Evolutionary conservation across 2,113 vertebrate genomes (phyloP), one percentile per base, ranked within the genome.

Genomic region (Brachionichthys hirsutus): DNA sequence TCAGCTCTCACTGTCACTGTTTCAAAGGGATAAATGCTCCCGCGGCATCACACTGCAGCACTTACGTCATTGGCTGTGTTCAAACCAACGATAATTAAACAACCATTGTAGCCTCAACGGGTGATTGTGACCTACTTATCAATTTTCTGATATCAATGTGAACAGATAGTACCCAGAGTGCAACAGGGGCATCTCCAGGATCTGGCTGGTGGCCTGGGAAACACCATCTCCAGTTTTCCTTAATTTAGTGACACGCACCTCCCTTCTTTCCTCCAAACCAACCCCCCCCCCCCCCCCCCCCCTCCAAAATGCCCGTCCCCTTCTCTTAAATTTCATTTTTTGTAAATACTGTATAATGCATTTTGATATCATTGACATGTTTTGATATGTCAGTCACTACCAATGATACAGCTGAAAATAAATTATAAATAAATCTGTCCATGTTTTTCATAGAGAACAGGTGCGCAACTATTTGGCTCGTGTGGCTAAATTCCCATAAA

Each of bases 351-450:
- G 90, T 91, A 91, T 81, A 91, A 91, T 91, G 89, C 90, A 91
- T 91, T 91, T 91, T 91, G 90, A 91, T 91, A 91, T 91, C 90
- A 91, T 91, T 89, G 90, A 91, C 90, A 91, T 91, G 89, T 91
- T 91, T 91, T 91, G 81, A 91, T 89, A 91, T 91, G 88, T 91
- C 90, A 89, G 87, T 90, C 89, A 92, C 87, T 88, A 91, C 87
- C 89, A 90, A 90, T 90, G 88, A 86, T 89, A 88, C 88, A 91
- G 85, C 86, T 89, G 77, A 90, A 86, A 90, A 84, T 89, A 87
- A 89, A 89, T 89, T 89, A 87, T 89, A 89, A 90, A 90, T 88
- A 87, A 86, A 83, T 75, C 68, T 85, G 85, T 89, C 85, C 85
- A 83, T 87, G 87, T 89, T 91, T 91, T 89, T 85, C 83, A 86